A percentile compares a stretch with the other conserved stretches of the same genome.
These are phyloP conservation scores for Ostrea edulis DNA, from an alignment of 1,140 invertebrate species.

Conservation along the genomic window DNA sequence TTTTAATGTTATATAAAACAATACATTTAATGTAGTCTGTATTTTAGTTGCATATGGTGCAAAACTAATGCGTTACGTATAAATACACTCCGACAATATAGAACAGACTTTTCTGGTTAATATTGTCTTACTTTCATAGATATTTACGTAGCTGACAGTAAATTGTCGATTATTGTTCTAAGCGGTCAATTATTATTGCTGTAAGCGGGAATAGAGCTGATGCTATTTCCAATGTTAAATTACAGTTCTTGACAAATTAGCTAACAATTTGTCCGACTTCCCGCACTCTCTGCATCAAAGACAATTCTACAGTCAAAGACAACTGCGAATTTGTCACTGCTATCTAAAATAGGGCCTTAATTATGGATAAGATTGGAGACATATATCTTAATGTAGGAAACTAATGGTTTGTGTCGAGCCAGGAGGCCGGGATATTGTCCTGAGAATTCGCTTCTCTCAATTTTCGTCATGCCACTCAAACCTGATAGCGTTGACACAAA, in stretches of 20 bases:
- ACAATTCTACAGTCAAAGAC: slow-evolving; percentile 25
- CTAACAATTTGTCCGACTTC: slow-evolving; percentile 32
- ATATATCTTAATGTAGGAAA: slow-evolving; percentile 12
- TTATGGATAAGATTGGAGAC: slow-evolving; percentile 29
- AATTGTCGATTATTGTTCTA: slow-evolving; percentile 33
- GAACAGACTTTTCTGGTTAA: background rate
- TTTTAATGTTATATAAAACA: no score
- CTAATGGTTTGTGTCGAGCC: background rate
- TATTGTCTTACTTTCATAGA: slow-evolving; percentile 22
- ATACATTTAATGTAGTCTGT: no score
- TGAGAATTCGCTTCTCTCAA: slow-evolving; percentile 10
- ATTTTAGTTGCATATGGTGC: no score
- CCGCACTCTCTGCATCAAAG: slow-evolving; percentile 26
- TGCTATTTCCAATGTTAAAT: slow-evolving; percentile 35
- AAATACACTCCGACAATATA: no score
- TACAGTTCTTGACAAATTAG: slow-evolving; percentile 32
- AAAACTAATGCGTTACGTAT: no score
- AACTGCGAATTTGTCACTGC: slow-evolving; percentile 30
- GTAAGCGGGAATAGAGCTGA: slow-evolving; percentile 17
- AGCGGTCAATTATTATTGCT: slow-evolving; percentile 36
- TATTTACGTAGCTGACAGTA: slow-evolving; percentile 29
- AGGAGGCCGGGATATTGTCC: slow-evolving; percentile 7
- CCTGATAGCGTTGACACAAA: background rate
- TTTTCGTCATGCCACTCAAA: slow-evolving; percentile 2
- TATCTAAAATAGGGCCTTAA: slow-evolving; percentile 11